Percentiles rank a stretch among this genome's conserved stretches.
phyloP scores from a whole-genome alignment of 2,113 vertebrate genomes.

The Chlorocebus sabaeus region DNA sequence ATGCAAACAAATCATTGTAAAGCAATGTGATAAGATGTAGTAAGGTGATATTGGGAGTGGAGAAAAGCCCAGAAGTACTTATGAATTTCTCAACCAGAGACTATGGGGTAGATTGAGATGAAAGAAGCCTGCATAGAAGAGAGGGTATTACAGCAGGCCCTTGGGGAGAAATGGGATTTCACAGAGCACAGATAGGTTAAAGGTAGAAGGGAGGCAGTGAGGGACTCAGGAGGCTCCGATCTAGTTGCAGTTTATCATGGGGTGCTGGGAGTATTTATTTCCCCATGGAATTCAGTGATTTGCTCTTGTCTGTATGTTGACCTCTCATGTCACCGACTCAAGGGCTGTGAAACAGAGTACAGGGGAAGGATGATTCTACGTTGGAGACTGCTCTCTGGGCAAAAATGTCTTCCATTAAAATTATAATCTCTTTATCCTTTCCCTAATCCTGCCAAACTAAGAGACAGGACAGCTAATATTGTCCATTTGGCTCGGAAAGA shows the following conservation, averaged over 20 bases:
- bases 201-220: background rate
- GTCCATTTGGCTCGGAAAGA: background rate
- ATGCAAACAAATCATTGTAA: background rate
- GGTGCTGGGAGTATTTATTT: background rate
- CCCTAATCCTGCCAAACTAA: constrained; percentile 10
- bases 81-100: background rate
- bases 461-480: background rate
- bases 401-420: background rate
- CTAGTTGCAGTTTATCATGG: background rate
- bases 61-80: background rate
- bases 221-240: background rate
- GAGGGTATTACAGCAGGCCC: background rate
- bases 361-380: background rate
- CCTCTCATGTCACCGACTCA: background rate
- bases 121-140: background rate
- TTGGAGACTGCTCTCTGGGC: background rate
- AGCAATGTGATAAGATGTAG: background rate
- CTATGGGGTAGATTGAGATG: background rate
- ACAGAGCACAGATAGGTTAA: background rate
- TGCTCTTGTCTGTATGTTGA: background rate
- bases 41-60: background rate
- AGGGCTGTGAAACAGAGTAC: background rate
- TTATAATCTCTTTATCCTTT: constrained; percentile 30
- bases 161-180: background rate
- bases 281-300: background rate